Conservation (phyloP, 2,113 vertebrate genomes). For the Lophius piscatorius region DNA sequence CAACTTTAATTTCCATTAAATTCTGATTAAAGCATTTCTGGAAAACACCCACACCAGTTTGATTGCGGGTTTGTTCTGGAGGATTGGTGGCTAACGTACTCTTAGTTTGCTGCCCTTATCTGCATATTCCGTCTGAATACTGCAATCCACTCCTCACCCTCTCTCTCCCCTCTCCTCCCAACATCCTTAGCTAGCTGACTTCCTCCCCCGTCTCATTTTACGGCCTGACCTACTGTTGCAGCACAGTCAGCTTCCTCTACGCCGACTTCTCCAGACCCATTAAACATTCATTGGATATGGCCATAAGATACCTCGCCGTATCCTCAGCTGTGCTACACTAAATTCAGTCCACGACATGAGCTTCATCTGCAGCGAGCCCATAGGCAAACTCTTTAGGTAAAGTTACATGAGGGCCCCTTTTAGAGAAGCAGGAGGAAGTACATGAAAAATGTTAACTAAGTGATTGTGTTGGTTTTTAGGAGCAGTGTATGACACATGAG, state of each 20-base stretch:
- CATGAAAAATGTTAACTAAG: not conserved
- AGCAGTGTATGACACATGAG: constrained; percentile 23
- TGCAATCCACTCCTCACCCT: constrained; percentile 22
- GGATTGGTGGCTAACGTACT: constrained; percentile 4
- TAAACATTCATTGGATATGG: constrained; percentile 79
- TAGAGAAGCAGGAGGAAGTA: not conserved
- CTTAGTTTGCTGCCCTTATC: constrained; percentile 3
- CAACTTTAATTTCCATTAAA: too few relatives aligned
- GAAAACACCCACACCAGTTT: too few relatives aligned
- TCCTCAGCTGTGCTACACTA: constrained; percentile 49
- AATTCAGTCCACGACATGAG: constrained; percentile 43
- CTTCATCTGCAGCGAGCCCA: not conserved
- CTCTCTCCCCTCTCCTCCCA: constrained; percentile 1
- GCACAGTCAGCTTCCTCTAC: constrained; percentile 70
- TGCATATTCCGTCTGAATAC: constrained; percentile 20
- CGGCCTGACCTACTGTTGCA: constrained; percentile 72
- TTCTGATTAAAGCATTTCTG: too few relatives aligned
- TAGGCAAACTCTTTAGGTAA: not conserved
- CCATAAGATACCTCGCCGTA: constrained; percentile 70
- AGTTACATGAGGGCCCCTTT: not conserved
- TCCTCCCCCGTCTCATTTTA: constrained; percentile 76
- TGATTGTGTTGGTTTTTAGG: not conserved
- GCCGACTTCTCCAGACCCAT: constrained; percentile 69
- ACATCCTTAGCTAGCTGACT: constrained; percentile 58
- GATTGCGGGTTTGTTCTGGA: too few relatives aligned